Evolutionary conservation across 2,888 invertebrate species (phyloP).

Genomic region (Minunthozetes semirufus): DNA sequence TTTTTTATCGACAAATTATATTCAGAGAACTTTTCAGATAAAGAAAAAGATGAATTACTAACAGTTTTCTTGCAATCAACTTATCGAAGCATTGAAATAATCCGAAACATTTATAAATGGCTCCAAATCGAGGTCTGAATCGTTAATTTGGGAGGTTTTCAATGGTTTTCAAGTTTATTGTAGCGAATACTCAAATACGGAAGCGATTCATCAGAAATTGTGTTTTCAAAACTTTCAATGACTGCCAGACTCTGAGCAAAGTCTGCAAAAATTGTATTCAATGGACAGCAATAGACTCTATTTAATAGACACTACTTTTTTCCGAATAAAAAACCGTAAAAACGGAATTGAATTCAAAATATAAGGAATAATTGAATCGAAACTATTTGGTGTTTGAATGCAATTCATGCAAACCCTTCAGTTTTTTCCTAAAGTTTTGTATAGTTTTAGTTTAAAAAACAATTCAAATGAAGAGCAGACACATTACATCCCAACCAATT

Average conservation of each 20-base stretch:
- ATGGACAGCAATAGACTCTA: background rate
- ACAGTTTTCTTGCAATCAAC: no score
- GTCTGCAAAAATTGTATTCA: no score
- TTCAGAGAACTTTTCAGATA: no score
- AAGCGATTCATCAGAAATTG: background rate
- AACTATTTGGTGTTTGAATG: slow-evolving; percentile 2
- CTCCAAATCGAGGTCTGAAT: background rate
- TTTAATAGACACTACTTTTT: background rate
- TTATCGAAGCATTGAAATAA: background rate
- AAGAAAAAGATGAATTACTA: no score
- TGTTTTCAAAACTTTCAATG: background rate
- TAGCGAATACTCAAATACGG: slow-evolving; percentile 7
- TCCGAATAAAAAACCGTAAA: background rate
- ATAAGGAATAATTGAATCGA: slow-evolving; percentile 10
- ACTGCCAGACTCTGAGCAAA: background rate
- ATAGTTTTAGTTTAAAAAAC: background rate
- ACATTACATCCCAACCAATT: background rate
- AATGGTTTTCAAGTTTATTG: slow-evolving; percentile 27
- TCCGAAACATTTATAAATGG: background rate
- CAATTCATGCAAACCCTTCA: background rate
- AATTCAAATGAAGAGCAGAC: background rate
- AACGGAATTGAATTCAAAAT: background rate
- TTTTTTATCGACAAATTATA: no score
- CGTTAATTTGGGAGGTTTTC: slow-evolving; percentile 8
- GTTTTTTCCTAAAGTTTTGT: background rate